Base-by-base conservation (phyloP, 2,888 invertebrate genomes). In the Phyllotreta cruciferae region DNA sequence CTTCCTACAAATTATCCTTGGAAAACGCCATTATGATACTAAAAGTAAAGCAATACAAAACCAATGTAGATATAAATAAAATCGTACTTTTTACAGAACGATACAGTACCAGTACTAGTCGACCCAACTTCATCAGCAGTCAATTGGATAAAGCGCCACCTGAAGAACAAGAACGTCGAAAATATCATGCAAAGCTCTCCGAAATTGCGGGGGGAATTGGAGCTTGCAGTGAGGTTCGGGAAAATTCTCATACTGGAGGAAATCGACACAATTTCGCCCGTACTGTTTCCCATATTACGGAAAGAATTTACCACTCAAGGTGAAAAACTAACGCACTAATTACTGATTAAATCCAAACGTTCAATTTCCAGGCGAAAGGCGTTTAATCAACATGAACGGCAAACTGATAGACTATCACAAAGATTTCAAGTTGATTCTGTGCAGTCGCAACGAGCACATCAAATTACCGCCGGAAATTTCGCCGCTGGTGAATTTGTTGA, bases 121-220 rank as follows among this genome's bases (percentile, higher is more conserved):
- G 98, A 99, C 82, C 95, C 98, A 0, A 92, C 94, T 0, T 90
- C 91, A 2, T 87, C 90, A 6, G 94, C 95, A 0, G 85, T 90
- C 0, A 83, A 87, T 38, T 97, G 97, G 97, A 82, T 97, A 0
- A 87, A 87, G 72, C 85, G 85, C 45, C 89, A 92, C 74, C 80
- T 93, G 1, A 86, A 86, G 62, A 85, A 82, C 5, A 80, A 84
- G 34, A 85, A 88, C 6, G 86, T 93, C 53, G 96, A 98, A 76
- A 84, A 90, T 10, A 87, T 93, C 0, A 89, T 91, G 9, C 93
- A 94, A 72, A 88, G 90, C 68, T 90, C 89, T 67, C 83, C 88
- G 0, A 90, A 91, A 67, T 87, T 95, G 62, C 79, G 86, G 8
- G 92, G 91, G 6, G 86, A 88, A 0, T 80, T 94, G 9, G 94